Conservation (phyloP, 2,888 invertebrate species). For the Limenitis camilla region DNA sequence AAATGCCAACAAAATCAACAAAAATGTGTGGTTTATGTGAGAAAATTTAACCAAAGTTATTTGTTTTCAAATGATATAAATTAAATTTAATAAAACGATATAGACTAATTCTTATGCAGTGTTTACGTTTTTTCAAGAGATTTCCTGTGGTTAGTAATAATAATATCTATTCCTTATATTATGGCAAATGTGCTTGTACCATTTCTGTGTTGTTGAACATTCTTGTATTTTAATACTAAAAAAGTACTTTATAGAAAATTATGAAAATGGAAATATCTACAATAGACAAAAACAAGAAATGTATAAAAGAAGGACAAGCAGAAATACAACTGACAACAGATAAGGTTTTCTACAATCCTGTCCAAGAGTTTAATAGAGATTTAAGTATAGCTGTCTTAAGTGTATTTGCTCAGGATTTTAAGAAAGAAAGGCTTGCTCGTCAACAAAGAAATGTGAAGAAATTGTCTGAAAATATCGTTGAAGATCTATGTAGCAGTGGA, state of each 20-base stretch:
- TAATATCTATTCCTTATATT: no score
- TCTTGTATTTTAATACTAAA: not conserved
- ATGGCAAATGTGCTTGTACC: not conserved
- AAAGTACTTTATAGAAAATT: conserved; percentile 16
- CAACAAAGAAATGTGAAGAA: conserved; percentile 30
- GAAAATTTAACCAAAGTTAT: not conserved
- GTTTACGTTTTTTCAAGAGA: conserved; percentile 13
- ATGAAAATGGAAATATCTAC: conserved; percentile 46
- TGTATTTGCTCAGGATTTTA: conserved; percentile 76
- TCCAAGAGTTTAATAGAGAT: conserved; percentile 98
- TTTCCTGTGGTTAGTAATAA: conserved; percentile 9
- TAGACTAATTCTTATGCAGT: no score
- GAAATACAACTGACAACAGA: conserved; percentile 80
- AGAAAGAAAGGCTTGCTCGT: conserved; percentile 37
- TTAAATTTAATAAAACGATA: no score
- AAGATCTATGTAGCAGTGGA: conserved; percentile 19
- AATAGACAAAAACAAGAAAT: conserved; percentile 31
- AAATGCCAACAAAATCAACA: no score
- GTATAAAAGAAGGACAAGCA: conserved; percentile 85
- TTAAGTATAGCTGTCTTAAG: conserved; percentile 85
- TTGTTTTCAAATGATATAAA: not conserved
- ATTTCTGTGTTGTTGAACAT: not conserved
- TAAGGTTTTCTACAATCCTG: conserved; percentile 97
- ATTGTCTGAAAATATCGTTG: conserved; percentile 29
- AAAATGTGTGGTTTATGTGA: no score